Conservation (phyloP, 2,888 invertebrate species). For the Rhingia rostrata region DNA sequence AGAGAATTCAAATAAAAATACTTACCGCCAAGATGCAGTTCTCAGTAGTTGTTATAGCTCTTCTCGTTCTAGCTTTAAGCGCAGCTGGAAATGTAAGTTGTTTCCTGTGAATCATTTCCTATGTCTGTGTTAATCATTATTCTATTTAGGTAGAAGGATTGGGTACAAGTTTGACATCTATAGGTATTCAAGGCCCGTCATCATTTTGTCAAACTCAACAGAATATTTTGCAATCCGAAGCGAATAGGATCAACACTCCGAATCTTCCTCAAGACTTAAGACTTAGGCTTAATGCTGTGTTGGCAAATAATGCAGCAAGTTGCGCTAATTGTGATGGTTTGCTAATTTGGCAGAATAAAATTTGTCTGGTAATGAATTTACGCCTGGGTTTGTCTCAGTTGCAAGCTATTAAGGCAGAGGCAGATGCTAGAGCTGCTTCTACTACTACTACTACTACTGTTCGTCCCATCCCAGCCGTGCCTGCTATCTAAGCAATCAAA, state of each 20-base stretch:
- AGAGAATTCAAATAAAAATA: neutral
- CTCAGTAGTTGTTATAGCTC: constrained; percentile 12
- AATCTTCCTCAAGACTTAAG: constrained; percentile 49
- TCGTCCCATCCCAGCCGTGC: neutral
- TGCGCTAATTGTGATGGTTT: constrained; percentile 48
- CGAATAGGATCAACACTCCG: constrained; percentile 47
- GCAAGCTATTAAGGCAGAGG: constrained; percentile 47
- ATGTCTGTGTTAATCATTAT: neutral
- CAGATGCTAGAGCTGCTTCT: constrained; percentile 45
- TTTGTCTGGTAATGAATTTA: constrained; percentile 46
- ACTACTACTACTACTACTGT: constrained; percentile 12
- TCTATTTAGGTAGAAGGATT: constrained; percentile 22
- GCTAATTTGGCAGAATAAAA: constrained; percentile 51
- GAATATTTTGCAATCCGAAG: constrained; percentile 41
- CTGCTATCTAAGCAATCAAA: neutral
- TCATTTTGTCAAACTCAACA: constrained; percentile 50
- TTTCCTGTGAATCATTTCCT: neutral
- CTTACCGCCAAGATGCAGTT: constrained; percentile 33
- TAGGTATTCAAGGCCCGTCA: constrained; percentile 35
- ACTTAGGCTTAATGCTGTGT: constrained; percentile 15
- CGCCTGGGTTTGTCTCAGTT: constrained; percentile 32
- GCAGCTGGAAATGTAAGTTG: constrained; percentile 32
- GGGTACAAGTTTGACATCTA: neutral
- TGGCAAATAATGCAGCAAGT: neutral
- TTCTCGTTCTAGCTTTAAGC: constrained; percentile 30